Evolutionary conservation across 2,888 invertebrate genomes (phyloP).

Genomic region (Habrosyne pyritoides): DNA sequence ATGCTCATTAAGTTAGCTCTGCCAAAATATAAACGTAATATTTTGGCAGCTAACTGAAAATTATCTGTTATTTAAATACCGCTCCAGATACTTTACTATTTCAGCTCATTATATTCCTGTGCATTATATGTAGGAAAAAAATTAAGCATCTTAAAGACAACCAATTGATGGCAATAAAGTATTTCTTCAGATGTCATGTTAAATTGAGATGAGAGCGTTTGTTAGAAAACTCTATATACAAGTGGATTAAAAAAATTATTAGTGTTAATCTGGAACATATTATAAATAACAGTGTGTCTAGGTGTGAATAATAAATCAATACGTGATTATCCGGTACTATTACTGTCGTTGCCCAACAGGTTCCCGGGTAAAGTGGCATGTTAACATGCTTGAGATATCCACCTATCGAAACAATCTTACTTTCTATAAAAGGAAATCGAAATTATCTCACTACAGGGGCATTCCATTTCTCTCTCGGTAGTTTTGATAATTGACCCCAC

Average conservation of each 20-base stretch:
- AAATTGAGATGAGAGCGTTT: not conserved
- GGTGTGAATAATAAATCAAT: constrained; percentile 37
- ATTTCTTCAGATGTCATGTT: not conserved
- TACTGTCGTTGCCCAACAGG: constrained; percentile 38
- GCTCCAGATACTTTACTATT: not conserved
- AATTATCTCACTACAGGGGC: constrained; percentile 76
- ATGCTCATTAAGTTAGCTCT: constrained; percentile 15
- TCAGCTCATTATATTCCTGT: not conserved
- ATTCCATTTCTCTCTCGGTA: constrained; percentile 78
- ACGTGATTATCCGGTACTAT: constrained; percentile 34
- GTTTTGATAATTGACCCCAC: constrained; percentile 72
- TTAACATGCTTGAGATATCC: constrained; percentile 57
- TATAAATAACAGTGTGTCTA: constrained; percentile 26
- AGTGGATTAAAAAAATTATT: not conserved
- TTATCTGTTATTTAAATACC: not conserved
- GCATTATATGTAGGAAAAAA: no score
- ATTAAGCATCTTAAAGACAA: no score
- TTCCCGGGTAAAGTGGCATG: constrained; percentile 50
- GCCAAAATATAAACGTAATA: no score
- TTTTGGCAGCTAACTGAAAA: constrained; percentile 13
- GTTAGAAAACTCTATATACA: not conserved
- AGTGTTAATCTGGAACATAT: not conserved
- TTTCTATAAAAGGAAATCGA: constrained; percentile 83
- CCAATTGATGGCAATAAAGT: no score
- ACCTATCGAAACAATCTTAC: constrained; percentile 74